Conservation (phyloP, 1,140 invertebrate species). For the Armadillidium nasatum region DNA sequence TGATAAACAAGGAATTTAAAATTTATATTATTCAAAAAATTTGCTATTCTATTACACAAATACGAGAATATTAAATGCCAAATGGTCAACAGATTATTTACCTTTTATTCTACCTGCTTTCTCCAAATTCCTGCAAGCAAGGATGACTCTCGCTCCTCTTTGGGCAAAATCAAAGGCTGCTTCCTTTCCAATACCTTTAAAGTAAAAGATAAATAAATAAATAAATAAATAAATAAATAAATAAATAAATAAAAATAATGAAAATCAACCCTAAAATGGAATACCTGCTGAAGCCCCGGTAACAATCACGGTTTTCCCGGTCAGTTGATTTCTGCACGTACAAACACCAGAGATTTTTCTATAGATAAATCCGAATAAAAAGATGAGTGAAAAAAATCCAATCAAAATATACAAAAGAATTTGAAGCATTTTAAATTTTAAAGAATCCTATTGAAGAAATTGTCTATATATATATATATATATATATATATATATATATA, state of each 20-base stretch:
- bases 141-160: conserved; percentile 22
- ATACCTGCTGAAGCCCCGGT: conserved; percentile 22
- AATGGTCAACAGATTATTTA: not conserved
- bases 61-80: no score
- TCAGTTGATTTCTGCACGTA: not conserved
- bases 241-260: not conserved
- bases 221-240: not conserved
- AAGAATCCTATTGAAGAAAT: no score
- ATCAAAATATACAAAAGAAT: no score
- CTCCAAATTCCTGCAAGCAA: conserved; percentile 29
- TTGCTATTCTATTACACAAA: no score
- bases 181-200: conserved; percentile 21
- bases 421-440: no score
- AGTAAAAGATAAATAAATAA: not conserved
- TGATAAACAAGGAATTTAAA: no score
- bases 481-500: no score
- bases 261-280: not conserved
- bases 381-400: no score
- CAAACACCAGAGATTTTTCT: no score
- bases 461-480: no score
- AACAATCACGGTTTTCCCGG: conserved; percentile 22
- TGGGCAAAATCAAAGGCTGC: conserved; percentile 25
- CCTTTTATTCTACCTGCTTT: conserved; percentile 24
- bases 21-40: no score
- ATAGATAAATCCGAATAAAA: no score